Percentiles rank a stretch among this genome's conserved stretches.
Evolutionary conservation across 2,113 vertebrate species (phyloP).

Genomic region (Thamnaconus septentrionalis): DNA sequence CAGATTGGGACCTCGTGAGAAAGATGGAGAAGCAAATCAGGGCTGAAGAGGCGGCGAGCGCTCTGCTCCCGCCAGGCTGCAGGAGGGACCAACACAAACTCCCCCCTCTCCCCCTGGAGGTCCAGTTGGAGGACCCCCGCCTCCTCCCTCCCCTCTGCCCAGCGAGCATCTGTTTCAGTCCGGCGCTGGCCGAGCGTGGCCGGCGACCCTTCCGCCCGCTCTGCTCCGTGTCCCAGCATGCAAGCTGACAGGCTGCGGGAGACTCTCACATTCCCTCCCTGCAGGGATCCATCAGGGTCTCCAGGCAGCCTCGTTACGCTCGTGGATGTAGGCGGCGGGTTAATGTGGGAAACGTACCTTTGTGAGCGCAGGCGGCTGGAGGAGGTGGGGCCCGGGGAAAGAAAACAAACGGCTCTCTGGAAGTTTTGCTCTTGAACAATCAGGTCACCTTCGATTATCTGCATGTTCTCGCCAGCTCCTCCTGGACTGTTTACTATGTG

Average conservation of each 20-base stretch:
- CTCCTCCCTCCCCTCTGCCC: too few species aligned
- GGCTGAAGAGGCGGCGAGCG: conserved; percentile 1
- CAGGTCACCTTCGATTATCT: conserved; percentile 7
- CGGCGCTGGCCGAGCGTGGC: too few species aligned
- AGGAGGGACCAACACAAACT: background rate
- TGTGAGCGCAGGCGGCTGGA: background rate
- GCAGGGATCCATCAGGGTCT: conserved; percentile 23
- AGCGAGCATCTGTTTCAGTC: too few species aligned
- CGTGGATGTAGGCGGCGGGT: too few species aligned
- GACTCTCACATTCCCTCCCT: background rate
- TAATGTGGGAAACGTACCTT: too few species aligned
- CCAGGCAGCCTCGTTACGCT: conserved; percentile 3
- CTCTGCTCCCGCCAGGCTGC: conserved; percentile 1
- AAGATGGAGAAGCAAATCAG: background rate
- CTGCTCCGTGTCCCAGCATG: conserved; percentile 24
- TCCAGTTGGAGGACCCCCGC: too few species aligned
- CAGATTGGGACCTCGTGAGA: conserved; percentile 22
- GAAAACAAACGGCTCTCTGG: background rate
- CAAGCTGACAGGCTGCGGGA: conserved; percentile 17
- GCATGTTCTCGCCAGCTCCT: background rate
- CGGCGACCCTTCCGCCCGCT: conserved; percentile 2
- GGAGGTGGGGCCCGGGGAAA: background rate
- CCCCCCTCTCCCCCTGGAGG: too few species aligned
- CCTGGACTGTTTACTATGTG: background rate
- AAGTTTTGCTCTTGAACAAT: background rate